These are phyloP conservation scores for Bufotes viridis DNA, from an alignment of 2,797 vertebrate species.

Conservation along the genomic window DNA sequence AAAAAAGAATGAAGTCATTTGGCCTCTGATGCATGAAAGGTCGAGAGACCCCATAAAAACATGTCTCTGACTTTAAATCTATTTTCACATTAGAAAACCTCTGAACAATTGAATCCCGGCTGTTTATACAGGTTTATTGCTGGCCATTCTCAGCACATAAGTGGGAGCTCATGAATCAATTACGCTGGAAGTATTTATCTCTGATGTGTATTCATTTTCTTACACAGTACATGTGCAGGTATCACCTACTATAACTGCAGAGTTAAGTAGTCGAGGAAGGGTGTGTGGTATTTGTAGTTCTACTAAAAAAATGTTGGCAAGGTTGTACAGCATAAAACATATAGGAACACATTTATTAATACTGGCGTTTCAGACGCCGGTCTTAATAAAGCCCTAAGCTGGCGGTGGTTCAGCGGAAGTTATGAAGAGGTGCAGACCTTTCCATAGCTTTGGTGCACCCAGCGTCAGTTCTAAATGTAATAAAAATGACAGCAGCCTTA, in stretches of 20 bases:
- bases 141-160: conserved; percentile 19
- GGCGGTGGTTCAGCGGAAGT: too few relatives aligned
- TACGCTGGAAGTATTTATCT: conserved; percentile 26
- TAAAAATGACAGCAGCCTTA: too few relatives aligned
- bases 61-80: conserved; percentile 46
- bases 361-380: too few relatives aligned
- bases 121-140: conserved; percentile 41
- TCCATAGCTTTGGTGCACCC: too few relatives aligned
- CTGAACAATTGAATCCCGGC: conserved; percentile 19
- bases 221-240: neutral
- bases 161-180: conserved; percentile 26
- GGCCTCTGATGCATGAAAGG: conserved; percentile 54
- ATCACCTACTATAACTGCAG: conserved; percentile 1
- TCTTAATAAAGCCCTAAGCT: too few relatives aligned
- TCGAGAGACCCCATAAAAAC: conserved; percentile 52
- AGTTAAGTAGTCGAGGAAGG: neutral
- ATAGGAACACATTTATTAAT: too few relatives aligned
- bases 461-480: too few relatives aligned
- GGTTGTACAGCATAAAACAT: neutral
- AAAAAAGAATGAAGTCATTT: conserved; percentile 55
- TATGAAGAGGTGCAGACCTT: too few relatives aligned
- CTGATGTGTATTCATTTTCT: conserved; percentile 3
- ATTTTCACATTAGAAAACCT: conserved; percentile 43
- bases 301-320: neutral
- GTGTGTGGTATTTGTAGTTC: neutral